Percentiles rank a stretch among this genome's conserved stretches.
These are phyloP conservation scores for Corythucha ciliata DNA, from an alignment of 2,888 invertebrate genomes.

Conservation along the genomic window DNA sequence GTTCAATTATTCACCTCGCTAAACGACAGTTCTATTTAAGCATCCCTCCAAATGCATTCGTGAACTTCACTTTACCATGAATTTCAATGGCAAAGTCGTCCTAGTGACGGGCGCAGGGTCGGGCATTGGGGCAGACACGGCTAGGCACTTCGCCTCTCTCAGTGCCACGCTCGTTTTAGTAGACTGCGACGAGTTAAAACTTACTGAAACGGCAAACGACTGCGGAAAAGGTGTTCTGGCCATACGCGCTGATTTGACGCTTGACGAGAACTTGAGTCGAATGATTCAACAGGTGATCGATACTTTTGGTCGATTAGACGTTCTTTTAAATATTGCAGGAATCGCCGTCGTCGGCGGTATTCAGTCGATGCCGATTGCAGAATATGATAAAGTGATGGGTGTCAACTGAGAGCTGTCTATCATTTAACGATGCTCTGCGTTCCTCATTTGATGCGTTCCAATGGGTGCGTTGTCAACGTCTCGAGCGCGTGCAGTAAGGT, in stretches of 20 bases:
- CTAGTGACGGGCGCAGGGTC: constrained; percentile 73
- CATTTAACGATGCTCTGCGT: constrained; percentile 78
- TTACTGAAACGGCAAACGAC: constrained; percentile 52
- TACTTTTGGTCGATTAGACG: constrained; percentile 66
- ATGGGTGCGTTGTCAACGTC: constrained; percentile 57
- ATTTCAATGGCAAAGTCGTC: constrained; percentile 62
- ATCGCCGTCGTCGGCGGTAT: constrained; percentile 71
- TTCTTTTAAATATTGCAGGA: too few relatives aligned
- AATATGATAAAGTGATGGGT: constrained; percentile 82
- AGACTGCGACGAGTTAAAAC: constrained; percentile 59
- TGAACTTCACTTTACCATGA: too few relatives aligned
- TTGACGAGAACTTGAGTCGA: constrained; percentile 46
- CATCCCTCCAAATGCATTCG: too few relatives aligned
- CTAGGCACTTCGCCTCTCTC: constrained; percentile 61
- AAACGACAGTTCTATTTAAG: too few relatives aligned
- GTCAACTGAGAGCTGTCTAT: constrained; percentile 75
- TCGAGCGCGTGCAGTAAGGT: constrained; percentile 88
- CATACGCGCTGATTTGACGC: constrained; percentile 51
- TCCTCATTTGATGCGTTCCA: constrained; percentile 70
- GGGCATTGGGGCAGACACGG: constrained; percentile 76
- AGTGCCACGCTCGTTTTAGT: constrained; percentile 65
- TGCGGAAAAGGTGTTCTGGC: constrained; percentile 48
- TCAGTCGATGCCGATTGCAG: constrained; percentile 73
- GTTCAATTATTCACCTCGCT: too few relatives aligned
- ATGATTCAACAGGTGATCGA: constrained; percentile 62